Evolutionary conservation across 2,797 vertebrate species (phyloP).

Genomic region (Centropyge bicolor): DNA sequence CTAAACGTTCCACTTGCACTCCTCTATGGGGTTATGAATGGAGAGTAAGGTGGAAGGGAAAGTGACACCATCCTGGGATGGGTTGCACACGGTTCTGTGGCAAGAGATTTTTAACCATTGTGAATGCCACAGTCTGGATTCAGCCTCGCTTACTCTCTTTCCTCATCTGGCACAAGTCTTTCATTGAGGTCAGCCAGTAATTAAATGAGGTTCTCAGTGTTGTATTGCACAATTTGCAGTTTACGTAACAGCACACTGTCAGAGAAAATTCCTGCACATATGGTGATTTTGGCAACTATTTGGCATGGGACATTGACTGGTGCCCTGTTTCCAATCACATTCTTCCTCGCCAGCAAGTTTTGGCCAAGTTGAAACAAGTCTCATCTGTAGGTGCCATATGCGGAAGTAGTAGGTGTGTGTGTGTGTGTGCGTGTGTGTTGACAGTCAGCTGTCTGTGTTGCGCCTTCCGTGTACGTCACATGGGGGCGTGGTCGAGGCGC

Average conservation of each 20-base stretch:
- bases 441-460: too few relatives aligned
- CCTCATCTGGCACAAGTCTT: background rate
- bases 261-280: background rate
- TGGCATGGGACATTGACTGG: background rate
- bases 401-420: too few relatives aligned
- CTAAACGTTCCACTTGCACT: background rate
- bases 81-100: background rate
- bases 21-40: background rate
- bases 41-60: background rate
- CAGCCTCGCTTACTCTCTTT: too few relatives aligned
- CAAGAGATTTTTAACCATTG: too few relatives aligned
- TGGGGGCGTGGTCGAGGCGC: too few relatives aligned
- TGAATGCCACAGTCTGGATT: too few relatives aligned
- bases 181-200: background rate
- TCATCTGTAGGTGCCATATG: too few relatives aligned
- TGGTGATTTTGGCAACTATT: background rate
- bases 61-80: background rate
- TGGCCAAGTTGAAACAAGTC: background rate
- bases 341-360: background rate
- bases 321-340: background rate
- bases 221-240: background rate
- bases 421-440: too few relatives aligned
- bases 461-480: too few relatives aligned
- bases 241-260: background rate
- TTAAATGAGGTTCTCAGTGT: background rate